Percentiles rank a stretch among this genome's conserved stretches.
Conservation (phyloP, 2,888 invertebrate genomes). For the Operophtera brumata region DNA sequence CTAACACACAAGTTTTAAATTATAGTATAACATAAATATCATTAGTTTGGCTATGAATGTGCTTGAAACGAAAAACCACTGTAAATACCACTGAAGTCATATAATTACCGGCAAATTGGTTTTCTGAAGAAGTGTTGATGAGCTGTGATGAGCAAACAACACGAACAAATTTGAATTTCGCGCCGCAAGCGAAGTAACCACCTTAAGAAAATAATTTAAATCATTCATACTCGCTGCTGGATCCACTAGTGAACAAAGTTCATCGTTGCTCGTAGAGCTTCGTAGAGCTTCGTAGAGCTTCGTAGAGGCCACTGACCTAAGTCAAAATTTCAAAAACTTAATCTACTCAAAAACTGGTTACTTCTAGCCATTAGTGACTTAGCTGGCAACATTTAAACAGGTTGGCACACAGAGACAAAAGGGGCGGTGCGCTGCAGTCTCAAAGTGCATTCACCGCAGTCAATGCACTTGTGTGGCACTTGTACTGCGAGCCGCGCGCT, state of each 20-base stretch:
- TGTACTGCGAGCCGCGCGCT: not conserved
- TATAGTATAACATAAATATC: no score
- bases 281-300: not conserved
- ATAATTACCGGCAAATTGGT: no score
- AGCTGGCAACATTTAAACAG: slow-evolving; percentile 24
- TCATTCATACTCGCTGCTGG: not conserved
- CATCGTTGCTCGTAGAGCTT: not conserved
- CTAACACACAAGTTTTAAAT: no score
- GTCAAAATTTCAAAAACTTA: not conserved
- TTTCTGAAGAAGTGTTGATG: no score
- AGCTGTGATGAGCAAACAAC: no score
- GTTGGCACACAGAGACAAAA: slow-evolving; percentile 22
- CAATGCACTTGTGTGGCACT: slow-evolving; percentile 23
- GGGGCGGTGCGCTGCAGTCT: slow-evolving; percentile 30
- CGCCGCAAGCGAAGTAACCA: no score
- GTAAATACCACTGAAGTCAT: no score
- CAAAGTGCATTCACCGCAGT: slow-evolving; percentile 46
- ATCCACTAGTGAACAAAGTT: not conserved
- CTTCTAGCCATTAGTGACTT: slow-evolving; percentile 1
- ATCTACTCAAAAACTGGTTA: not conserved
- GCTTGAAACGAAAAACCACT: no score
- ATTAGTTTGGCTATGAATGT: no score
- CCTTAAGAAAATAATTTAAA: not conserved
- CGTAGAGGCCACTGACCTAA: no score
- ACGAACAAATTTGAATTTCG: no score